Evolutionary conservation across 2,888 invertebrate species (phyloP).

Genomic region (Coenonympha glycerion): DNA sequence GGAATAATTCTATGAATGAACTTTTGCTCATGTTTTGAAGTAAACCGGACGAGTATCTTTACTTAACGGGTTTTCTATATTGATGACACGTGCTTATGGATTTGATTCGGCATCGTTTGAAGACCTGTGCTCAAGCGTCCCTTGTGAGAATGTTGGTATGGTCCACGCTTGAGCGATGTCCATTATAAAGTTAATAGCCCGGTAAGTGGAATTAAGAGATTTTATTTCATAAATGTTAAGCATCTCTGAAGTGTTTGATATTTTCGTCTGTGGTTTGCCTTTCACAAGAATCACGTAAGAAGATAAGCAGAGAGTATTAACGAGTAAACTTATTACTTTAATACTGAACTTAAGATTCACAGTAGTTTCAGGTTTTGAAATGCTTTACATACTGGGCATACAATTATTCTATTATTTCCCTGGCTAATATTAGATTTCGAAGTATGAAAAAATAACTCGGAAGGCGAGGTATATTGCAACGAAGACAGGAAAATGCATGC

Average conservation of each 20-base stretch:
- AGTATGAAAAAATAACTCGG: no score
- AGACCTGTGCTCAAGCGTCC: neutral
- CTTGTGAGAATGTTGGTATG: constrained; percentile 2
- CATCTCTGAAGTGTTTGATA: constrained; percentile 3
- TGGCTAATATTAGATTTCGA: no score
- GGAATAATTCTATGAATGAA: constrained; percentile 12
- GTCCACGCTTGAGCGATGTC: neutral
- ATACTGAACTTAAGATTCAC: no score
- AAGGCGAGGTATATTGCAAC: no score
- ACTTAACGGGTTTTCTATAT: constrained; percentile 46
- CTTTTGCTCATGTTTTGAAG: constrained; percentile 36
- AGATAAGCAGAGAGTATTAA: no score
- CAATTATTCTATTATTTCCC: no score
- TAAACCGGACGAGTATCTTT: constrained; percentile 41
- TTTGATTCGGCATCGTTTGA: constrained; percentile 20
- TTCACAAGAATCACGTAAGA: neutral
- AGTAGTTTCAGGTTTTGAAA: no score
- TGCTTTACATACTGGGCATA: no score
- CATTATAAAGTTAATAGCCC: constrained; percentile 10
- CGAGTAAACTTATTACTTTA: no score
- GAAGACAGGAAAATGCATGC: no score
- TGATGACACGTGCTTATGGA: constrained; percentile 24
- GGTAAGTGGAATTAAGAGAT: constrained; percentile 1
- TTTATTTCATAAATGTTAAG: no score
- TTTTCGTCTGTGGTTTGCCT: neutral